Evolutionary conservation across 2,113 vertebrate species (phyloP), one percentile per base, ranked within the genome.

Genomic region (Melanerpes aurifrons): DNA sequence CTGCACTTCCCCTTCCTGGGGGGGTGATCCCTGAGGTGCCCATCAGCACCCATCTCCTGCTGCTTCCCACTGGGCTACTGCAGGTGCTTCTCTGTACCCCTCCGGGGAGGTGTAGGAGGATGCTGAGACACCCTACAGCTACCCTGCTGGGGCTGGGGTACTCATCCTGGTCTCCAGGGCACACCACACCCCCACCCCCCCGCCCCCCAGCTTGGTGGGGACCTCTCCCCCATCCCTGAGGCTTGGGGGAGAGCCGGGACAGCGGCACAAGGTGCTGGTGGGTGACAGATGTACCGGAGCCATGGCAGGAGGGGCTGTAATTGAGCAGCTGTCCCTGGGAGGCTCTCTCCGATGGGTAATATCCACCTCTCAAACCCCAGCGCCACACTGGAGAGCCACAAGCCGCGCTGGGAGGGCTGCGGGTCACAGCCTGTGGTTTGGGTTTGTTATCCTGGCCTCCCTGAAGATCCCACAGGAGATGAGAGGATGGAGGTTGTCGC

Each of bases 321-420:
- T 70, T 9, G 2, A 62, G 92, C 63, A 43, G 57, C 50, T 4
- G 22, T 29, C 80, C 48, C 61, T 74, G 62, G 48, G 64, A 25
- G 25, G 57, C 69, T 10, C 48, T 35, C 6, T 4, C 74, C 15
- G 69, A 8, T 5, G 26, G 59, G 28, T 15, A 29, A 67, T 5
- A 19, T 16, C 9, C 32, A 26, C 22, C 64, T 13, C 66, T 3
- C 1, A 18, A 63, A 53, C 4, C n/a, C 24, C 72, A 56, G 57
- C 4, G 12, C 18, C 4, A 6, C 0, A 3, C 18, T 13, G 29
- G 29, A 31, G 31, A 45, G 31, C 63, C 12, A 2, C 12, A 5
- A 10, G 40, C 74, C 3, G 0, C 3, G 0, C 16, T 3, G 66
- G 40, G 70, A 45, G 54, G 6, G 35, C 73, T 16, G 73, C 1